A percentile compares a stretch with the other conserved stretches of the same genome.
phyloP scores from a whole-genome alignment of 2,888 invertebrate species.

The Noctua comes region DNA sequence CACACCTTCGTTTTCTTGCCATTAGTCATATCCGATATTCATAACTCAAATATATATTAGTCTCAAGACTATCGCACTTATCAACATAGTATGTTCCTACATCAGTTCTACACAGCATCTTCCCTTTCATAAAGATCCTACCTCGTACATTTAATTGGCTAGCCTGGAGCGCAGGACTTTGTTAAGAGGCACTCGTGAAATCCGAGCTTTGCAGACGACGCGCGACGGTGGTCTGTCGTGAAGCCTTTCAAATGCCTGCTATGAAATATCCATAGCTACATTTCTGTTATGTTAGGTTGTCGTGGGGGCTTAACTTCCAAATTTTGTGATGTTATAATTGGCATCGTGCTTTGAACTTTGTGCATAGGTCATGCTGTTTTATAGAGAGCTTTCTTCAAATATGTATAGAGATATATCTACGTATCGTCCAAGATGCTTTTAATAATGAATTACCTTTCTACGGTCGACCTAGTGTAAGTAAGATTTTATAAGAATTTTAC shows the following conservation, averaged over 20 bases:
- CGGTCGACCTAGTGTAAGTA: not conserved
- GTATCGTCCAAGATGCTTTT: not conserved
- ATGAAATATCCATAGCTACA: slow-evolving; percentile 12
- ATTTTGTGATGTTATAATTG: slow-evolving; percentile 1
- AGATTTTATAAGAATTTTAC: not conserved
- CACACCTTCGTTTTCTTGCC: not conserved
- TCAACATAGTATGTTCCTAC: no score
- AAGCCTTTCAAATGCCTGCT: slow-evolving; percentile 33
- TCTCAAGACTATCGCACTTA: no score
- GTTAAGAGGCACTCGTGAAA: slow-evolving; percentile 28
- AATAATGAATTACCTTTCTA: not conserved
- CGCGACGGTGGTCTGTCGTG: slow-evolving; percentile 6
- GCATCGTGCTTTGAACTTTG: not conserved
- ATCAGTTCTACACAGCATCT: no score
- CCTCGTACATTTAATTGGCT: slow-evolving; percentile 45
- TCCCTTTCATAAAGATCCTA: not conserved
- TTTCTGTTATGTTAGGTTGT: not conserved
- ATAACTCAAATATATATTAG: not conserved
- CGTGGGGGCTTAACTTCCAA: not conserved
- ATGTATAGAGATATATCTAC: not conserved
- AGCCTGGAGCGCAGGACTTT: slow-evolving; percentile 14
- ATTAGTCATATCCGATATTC: not conserved
- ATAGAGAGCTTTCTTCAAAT: not conserved
- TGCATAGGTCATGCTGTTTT: not conserved
- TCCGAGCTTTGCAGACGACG: slow-evolving; percentile 14